phyloP scores from a whole-genome alignment of 2,797 vertebrate genomes.

The Tenualosa ilisha region DNA sequence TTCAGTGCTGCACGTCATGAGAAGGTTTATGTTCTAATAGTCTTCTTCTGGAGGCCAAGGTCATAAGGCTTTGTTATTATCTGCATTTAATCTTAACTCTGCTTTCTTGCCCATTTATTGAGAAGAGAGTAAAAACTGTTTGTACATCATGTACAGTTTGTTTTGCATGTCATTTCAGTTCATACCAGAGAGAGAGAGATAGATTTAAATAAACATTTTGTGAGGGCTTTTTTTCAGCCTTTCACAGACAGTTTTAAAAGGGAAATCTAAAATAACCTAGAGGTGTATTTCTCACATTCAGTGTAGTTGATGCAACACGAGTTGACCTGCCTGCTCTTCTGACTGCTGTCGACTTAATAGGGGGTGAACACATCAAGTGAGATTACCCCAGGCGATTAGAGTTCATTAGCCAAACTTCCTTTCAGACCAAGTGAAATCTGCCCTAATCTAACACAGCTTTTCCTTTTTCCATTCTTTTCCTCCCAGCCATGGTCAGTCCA shows the following conservation, averaged over 20 bases:
- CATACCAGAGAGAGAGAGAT: neutral
- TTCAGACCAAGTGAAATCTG: conserved; percentile 24
- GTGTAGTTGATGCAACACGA: conserved; percentile 9
- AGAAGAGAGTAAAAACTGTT: neutral
- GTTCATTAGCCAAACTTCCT: conserved; percentile 17
- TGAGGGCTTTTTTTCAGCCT: neutral
- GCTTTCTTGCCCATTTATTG: conserved; percentile 29
- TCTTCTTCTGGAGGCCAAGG: conserved; percentile 33
- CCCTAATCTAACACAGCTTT: neutral
- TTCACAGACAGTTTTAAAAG: neutral
- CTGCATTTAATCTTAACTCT: conserved; percentile 39
- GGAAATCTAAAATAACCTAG: neutral
- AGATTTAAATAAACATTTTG: neutral
- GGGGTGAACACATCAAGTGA: conserved; percentile 19
- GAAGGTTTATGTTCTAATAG: conserved; percentile 42
- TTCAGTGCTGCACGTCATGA: conserved; percentile 45
- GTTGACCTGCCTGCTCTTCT: conserved; percentile 20
- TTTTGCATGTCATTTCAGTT: neutral
- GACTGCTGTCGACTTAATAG: conserved; percentile 17
- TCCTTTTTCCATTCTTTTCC: neutral
- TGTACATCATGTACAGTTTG: neutral
- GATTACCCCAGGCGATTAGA: conserved; percentile 17
- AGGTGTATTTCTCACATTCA: conserved; percentile 1
- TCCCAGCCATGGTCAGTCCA: neutral
- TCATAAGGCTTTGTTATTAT: conserved; percentile 30